A percentile compares a stretch with the other conserved stretches of the same genome.
phyloP scores from a whole-genome alignment of 2,888 invertebrate species.

The Cyclophora albipunctata region DNA sequence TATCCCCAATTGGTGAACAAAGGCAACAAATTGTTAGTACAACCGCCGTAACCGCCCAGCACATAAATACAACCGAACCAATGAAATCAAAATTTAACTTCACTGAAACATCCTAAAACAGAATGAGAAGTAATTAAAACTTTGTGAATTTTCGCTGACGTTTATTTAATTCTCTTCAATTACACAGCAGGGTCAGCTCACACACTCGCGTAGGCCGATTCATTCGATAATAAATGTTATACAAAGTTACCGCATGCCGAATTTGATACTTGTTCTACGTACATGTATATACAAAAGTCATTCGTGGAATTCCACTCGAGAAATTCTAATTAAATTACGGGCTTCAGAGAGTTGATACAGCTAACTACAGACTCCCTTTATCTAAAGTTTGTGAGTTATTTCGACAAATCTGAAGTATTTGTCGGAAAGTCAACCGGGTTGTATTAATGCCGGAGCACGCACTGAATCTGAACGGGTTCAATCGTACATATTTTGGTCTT shows the following conservation, averaged over 20 bases:
- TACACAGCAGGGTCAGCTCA: slow-evolving; percentile 36
- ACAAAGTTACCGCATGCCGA: slow-evolving; percentile 30
- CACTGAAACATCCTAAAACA: slow-evolving; percentile 20
- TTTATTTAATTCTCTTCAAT: slow-evolving; percentile 36
- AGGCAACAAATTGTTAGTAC: background rate
- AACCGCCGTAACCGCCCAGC: slow-evolving; percentile 10
- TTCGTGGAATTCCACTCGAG: slow-evolving; percentile 52
- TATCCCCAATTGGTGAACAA: too few species aligned
- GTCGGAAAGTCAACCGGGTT: slow-evolving; percentile 40
- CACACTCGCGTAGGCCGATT: slow-evolving; percentile 17
- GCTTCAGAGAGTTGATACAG: slow-evolving; percentile 37
- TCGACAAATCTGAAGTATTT: slow-evolving; percentile 56
- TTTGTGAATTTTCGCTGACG: slow-evolving; percentile 33
- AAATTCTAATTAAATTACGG: slow-evolving; percentile 63
- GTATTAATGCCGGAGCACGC: slow-evolving; percentile 35
- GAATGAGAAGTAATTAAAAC: slow-evolving; percentile 38
- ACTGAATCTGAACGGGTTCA: slow-evolving; percentile 33
- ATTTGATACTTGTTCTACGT: slow-evolving; percentile 31
- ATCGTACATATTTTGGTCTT: slow-evolving; percentile 30
- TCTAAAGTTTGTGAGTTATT: slow-evolving; percentile 55
- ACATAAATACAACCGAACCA: slow-evolving; percentile 13
- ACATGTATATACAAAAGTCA: slow-evolving; percentile 53
- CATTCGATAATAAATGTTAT: slow-evolving; percentile 32
- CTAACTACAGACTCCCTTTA: slow-evolving; percentile 50
- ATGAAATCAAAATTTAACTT: slow-evolving; percentile 27